A percentile compares a stretch with the other conserved stretches of the same genome.
phyloP scores from a whole-genome alignment of 2,888 invertebrate genomes.

The Phanerotoma sp. region DNA sequence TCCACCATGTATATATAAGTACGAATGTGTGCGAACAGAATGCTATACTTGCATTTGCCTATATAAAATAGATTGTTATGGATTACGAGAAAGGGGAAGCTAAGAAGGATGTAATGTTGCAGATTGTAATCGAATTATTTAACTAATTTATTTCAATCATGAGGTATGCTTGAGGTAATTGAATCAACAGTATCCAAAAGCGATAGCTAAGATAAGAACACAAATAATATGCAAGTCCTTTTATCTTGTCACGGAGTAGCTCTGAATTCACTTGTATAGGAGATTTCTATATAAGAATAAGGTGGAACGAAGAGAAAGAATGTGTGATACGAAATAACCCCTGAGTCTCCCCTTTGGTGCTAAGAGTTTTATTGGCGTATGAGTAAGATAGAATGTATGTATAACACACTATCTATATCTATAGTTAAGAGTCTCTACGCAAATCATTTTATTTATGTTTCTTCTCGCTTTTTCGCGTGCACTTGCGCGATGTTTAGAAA shows the following conservation, averaged over 20 bases:
- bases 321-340: too few species aligned
- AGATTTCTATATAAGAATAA: neutral
- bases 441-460: neutral
- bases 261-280: neutral
- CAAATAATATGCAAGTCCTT: neutral
- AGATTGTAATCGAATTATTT: too few species aligned
- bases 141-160: too few species aligned
- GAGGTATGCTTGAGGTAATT: constrained; percentile 3
- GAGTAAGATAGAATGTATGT: constrained; percentile 1
- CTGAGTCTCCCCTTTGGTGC: neutral
- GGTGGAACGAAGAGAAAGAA: neutral
- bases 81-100: too few species aligned
- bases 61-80: too few species aligned
- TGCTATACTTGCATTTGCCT: neutral
- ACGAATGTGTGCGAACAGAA: too few species aligned
- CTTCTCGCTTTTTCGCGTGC: constrained; percentile 1
- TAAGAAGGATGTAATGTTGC: neutral
- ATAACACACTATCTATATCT: too few species aligned
- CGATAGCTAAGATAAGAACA: too few species aligned
- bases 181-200: neutral
- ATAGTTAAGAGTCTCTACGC: neutral
- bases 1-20: too few species aligned
- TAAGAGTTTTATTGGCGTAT: constrained; percentile 10
- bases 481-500: constrained; percentile 31
- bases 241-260: neutral